Base-by-base conservation (phyloP, 2,888 invertebrate species). In the Hydropsyche betteni region DNA sequence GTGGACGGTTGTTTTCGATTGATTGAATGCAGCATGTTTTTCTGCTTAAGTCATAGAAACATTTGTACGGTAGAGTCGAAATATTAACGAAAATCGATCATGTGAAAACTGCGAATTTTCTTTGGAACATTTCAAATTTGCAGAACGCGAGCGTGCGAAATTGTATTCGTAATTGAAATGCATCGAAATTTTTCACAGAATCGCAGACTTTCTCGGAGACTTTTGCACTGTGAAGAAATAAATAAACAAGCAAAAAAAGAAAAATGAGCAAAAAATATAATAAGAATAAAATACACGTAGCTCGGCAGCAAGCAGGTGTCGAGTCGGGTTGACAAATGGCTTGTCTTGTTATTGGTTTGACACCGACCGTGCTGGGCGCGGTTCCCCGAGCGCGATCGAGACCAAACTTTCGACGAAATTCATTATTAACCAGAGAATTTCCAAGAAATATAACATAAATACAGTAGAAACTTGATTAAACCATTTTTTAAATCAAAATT, bases 291-390 rank as follows among this genome's bases (percentile, higher is more conserved):
- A 61, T 44, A 58, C 64, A 14, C 44, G 16, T 51, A 68, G 44
- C 44, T 44, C 44, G 6, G 44, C 24, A 24, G 33, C 69, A 50
- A 75, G 75, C 77, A 77, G 78, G 77, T 79, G 79, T 79, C 76
- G 76, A 76, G 76, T 68, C 16, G 70, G 53, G 70, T 68, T 79
- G 79, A 79, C 77, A 79, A 79, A 79, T 79, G 74, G 75, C 79
- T 69, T 79, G 79, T 79, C 79, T 79, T 76, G 77, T 79, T 79
- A 79, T 79, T 76, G 76, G 61, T 74, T 74, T 77, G 78, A 79
- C 77, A 76, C 53, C 71, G 52, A 74, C 61, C 7, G 24, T 24
- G 8, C 55, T 44, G 8, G 14, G 50, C 24, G 38, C 38, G 38
- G 52, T 24, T 36, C 55, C 52, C 55, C 69, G 33, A 72, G 70